A percentile compares a stretch with the other conserved stretches of the same genome.
Conservation (phyloP, 2,113 vertebrate genomes). For the Cercocebus atys region DNA sequence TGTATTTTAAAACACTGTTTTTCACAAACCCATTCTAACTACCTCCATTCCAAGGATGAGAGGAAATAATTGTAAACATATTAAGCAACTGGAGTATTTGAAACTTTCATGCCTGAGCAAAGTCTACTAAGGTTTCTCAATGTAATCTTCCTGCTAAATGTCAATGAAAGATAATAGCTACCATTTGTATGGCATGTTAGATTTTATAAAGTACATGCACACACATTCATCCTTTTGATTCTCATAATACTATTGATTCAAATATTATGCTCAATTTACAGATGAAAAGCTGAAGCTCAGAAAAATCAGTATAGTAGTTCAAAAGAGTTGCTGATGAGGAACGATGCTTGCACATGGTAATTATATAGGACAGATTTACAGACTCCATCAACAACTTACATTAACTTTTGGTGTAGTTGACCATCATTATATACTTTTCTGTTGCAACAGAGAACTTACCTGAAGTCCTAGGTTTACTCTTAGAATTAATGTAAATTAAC, state of each 20-base stretch:
- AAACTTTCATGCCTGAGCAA: neutral
- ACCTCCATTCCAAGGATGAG: neutral
- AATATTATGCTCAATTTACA: neutral
- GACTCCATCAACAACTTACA: neutral
- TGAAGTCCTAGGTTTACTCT: neutral
- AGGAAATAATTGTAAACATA: neutral
- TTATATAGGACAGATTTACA: neutral
- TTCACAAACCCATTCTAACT: conserved; percentile 13
- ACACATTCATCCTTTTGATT: neutral
- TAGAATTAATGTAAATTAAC: neutral
- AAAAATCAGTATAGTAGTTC: neutral
- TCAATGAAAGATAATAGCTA: conserved; percentile 35
- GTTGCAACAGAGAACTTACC: neutral
- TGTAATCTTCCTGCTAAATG: neutral
- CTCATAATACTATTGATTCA: neutral
- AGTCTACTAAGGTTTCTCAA: conserved; percentile 12
- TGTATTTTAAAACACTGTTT: neutral
- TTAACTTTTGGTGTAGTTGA: neutral
- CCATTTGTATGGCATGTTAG: neutral
- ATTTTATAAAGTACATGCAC: neutral
- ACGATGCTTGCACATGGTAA: neutral
- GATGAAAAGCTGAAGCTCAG: neutral
- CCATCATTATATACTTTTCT: neutral
- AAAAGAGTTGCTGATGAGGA: neutral
- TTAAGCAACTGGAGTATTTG: neutral